These are phyloP conservation scores for Willowsia nigromaculata DNA, from an alignment of 2,888 invertebrate genomes.

Conservation along the genomic window DNA sequence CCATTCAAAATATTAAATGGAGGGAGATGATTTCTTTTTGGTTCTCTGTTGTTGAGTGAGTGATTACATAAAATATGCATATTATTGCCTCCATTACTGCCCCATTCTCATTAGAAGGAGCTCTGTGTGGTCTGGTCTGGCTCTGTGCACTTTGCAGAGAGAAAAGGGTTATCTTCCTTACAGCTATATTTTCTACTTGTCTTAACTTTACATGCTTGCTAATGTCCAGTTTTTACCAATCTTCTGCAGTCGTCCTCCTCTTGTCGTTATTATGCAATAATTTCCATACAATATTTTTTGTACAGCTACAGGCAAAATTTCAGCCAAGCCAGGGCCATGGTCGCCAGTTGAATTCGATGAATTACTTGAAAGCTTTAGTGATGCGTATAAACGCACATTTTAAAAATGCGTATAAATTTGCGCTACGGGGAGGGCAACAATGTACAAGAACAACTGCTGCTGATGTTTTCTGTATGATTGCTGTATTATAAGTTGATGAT, in stretches of 20 bases:
- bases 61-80: conserved; percentile 64
- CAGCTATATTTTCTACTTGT: background rate
- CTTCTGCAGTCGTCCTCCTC: background rate
- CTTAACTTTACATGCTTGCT: too few relatives aligned
- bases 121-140: conserved; percentile 52
- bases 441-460: too few relatives aligned
- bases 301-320: too few relatives aligned
- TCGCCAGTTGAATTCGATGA: conserved; percentile 3
- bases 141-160: background rate
- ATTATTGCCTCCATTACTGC: conserved; percentile 53
- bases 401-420: background rate
- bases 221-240: conserved; percentile 10
- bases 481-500: too few relatives aligned
- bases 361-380: background rate
- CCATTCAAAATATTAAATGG: background rate
- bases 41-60: conserved; percentile 40
- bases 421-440: conserved; percentile 19
- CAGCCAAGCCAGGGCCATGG: too few relatives aligned
- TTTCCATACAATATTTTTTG: background rate
- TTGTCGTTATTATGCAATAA: background rate
- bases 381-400: background rate
- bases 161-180: conserved; percentile 4
- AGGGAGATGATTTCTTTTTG: background rate
- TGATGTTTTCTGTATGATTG: too few relatives aligned
- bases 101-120: conserved; percentile 48